Base-by-base conservation (phyloP, 2,888 invertebrate species). In the Cataglyphis albicans region DNA sequence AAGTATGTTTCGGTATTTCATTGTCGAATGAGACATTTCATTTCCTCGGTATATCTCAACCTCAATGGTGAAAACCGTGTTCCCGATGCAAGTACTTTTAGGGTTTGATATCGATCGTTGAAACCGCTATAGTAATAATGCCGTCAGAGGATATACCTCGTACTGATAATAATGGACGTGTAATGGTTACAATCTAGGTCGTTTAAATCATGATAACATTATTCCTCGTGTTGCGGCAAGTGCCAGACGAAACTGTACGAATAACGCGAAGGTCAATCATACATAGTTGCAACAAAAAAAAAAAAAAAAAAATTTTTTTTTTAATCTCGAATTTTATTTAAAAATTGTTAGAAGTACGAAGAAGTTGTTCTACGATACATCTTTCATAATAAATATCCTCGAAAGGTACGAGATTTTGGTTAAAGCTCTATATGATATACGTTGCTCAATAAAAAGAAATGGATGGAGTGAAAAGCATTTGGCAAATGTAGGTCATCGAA, bases 401-500 rank as follows among this genome's bases (percentile, higher is more conserved):
- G 15, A 59, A 41, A 25, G 4, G 18, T 3, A 18, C 21, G 12
- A n/a, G 25, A 29, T 61, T 38, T 68, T 48, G 52, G 38, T 81
- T 73, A 35, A 73, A 52, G 29, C 64, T 12, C 25, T 35, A 65
- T 25, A 82, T 35, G 82, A 32, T 65, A 32, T 65, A 78, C 67
- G 18, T 21, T 35, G 75, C 52, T 67, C 55, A 75, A 67, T 32
- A 57, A 75, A 74, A 81, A 68, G 70, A 67, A 78, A 25, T 74
- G 65, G 44, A 70, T n/a, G 68, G 55, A 21, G 74, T 55, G 57
- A 70, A 82, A 84, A 75, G 48, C 70, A 82, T 82, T 70, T 82
- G 75, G 75, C 81, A 64, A 78, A 82, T 82, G 74, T 84, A 82
- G 81, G 82, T 70, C 84, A 38, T 35, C 29, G 70, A 70, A 75